Percentiles rank a stretch among this genome's conserved stretches.
These are phyloP conservation scores for Buathra laborator DNA, from an alignment of 2,888 invertebrate species.

Conservation along the genomic window DNA sequence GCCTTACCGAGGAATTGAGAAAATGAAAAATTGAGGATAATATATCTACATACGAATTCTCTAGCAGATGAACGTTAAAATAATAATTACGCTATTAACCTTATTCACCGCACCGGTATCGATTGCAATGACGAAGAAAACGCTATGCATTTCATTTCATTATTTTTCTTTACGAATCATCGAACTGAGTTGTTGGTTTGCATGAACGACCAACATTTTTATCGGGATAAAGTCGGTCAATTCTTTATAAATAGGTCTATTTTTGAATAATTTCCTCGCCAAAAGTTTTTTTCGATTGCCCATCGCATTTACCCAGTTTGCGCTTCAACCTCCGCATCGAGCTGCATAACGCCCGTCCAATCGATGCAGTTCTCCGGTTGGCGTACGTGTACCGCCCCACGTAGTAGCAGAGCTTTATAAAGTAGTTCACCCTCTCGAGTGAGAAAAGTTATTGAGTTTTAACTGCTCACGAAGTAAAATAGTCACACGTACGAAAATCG, in stretches of 20 bases:
- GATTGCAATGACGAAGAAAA: constrained; percentile 12
- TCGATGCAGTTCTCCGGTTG: constrained; percentile 39
- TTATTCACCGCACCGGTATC: neutral
- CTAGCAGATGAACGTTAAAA: neutral
- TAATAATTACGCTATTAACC: constrained; percentile 19
- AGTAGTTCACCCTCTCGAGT: neutral
- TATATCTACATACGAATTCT: neutral
- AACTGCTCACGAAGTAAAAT: constrained; percentile 5
- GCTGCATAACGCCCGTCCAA: neutral
- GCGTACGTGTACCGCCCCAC: constrained; percentile 40
- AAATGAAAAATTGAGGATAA: neutral
- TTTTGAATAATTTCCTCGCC: neutral
- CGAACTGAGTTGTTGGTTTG: neutral
- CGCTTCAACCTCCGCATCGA: neutral
- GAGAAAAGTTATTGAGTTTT: neutral
- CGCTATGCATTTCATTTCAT: neutral
- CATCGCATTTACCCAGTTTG: neutral
- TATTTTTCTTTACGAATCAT: neutral
- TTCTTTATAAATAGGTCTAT: neutral
- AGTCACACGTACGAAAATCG: neutral
- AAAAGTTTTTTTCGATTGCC: neutral
- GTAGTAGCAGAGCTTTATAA: constrained; percentile 8
- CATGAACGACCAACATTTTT: neutral
- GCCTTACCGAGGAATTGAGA: constrained; percentile 10
- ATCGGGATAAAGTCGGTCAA: neutral